Evolutionary conservation across 2,113 vertebrate species (phyloP).

Genomic region (Xiphophorus maculatus): DNA sequence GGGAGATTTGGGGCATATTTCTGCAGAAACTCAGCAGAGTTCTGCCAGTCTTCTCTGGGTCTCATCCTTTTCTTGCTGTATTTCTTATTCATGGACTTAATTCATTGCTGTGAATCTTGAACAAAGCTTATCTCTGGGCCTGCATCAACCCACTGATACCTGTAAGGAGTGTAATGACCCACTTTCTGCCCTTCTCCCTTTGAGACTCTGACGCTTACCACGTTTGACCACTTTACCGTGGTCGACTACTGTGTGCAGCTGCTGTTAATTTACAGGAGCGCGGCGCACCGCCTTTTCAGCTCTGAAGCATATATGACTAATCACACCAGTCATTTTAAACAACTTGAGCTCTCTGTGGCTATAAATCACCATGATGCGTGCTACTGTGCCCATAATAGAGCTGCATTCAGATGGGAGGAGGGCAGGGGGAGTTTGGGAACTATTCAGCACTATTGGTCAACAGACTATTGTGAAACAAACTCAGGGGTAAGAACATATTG

Average conservation of each 20-base stretch:
- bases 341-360: slow-evolving; percentile 77
- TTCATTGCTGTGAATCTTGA: slow-evolving; percentile 54
- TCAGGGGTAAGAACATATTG: slow-evolving; percentile 56
- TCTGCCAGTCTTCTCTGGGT: slow-evolving; percentile 50
- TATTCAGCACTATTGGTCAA: slow-evolving; percentile 73
- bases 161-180: slow-evolving; percentile 78
- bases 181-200: slow-evolving; percentile 72
- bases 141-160: slow-evolving; percentile 59
- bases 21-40: slow-evolving; percentile 53
- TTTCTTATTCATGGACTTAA: slow-evolving; percentile 47
- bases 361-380: slow-evolving; percentile 82
- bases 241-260: slow-evolving; percentile 74
- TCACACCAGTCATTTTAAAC: slow-evolving; percentile 83
- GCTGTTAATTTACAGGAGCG: slow-evolving; percentile 79
- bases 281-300: slow-evolving; percentile 54
- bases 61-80: slow-evolving; percentile 46
- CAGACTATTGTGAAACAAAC: slow-evolving; percentile 67
- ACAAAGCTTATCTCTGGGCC: slow-evolving; percentile 35
- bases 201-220: slow-evolving; percentile 65
- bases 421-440: slow-evolving; percentile 64
- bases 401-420: slow-evolving; percentile 61
- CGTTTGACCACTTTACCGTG: slow-evolving; percentile 79
- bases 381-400: slow-evolving; percentile 79
- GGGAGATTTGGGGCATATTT: slow-evolving; percentile 62
- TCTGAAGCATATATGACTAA: slow-evolving; percentile 82